These are phyloP conservation scores for Bothrops jararaca DNA, from an alignment of 2,113 vertebrate species.

Conservation along the genomic window DNA sequence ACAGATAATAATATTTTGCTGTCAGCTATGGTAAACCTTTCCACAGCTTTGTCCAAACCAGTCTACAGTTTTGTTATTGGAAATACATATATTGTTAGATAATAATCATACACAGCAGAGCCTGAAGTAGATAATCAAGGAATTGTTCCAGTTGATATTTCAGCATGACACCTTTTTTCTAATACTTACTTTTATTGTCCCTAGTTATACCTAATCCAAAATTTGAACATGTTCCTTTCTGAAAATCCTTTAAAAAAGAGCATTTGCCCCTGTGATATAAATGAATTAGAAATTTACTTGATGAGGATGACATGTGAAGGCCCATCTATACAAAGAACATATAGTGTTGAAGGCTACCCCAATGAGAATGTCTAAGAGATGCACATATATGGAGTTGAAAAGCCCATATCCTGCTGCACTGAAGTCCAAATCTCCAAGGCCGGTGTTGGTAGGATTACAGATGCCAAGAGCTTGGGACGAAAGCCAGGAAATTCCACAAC, in stretches of 20 bases:
- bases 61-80: background rate
- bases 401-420: background rate
- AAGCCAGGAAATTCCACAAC: slow-evolving; percentile 24
- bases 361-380: background rate
- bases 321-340: background rate
- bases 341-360: background rate
- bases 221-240: background rate
- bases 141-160: background rate
- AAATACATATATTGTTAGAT: background rate
- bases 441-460: background rate
- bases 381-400: background rate
- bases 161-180: background rate
- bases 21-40: background rate
- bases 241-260: background rate
- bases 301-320: background rate
- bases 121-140: background rate
- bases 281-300: background rate
- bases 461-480: background rate
- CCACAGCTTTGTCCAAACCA: background rate
- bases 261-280: background rate
- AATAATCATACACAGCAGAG: background rate
- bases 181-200: background rate
- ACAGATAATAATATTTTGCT: background rate
- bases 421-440: background rate
- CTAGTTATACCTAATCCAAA: background rate